These are phyloP conservation scores for Iphiclides podalirius DNA, from an alignment of 2,888 invertebrate genomes.

Conservation along the genomic window DNA sequence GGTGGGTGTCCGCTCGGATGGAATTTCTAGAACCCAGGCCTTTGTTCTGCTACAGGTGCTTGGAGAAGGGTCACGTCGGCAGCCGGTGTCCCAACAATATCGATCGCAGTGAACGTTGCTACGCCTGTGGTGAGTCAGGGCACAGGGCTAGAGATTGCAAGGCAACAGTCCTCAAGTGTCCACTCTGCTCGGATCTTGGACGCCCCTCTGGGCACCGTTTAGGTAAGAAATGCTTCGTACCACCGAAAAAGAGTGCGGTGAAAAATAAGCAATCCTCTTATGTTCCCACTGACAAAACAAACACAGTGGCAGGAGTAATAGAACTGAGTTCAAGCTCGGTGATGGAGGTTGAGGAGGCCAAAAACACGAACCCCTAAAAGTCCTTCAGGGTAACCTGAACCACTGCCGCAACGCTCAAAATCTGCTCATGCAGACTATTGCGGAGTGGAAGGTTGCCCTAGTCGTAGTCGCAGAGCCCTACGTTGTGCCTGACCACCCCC, in stretches of 20 bases:
- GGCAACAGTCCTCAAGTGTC: neutral
- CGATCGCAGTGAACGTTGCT: conserved; percentile 22
- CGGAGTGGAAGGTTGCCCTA: conserved; percentile 20
- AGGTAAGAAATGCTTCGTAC: neutral
- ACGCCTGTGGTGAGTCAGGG: conserved; percentile 19
- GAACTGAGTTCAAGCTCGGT: too few relatives aligned
- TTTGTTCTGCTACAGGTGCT: conserved; percentile 17
- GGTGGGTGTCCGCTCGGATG: conserved; percentile 12
- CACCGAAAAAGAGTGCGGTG: neutral
- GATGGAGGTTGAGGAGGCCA: too few relatives aligned
- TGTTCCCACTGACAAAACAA: neutral
- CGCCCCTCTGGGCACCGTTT: neutral
- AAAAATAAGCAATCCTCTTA: too few relatives aligned
- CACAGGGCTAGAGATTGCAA: conserved; percentile 16
- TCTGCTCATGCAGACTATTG: conserved; percentile 18
- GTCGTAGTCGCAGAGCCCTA: conserved; percentile 29
- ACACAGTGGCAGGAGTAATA: too few relatives aligned
- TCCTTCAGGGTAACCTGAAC: conserved; percentile 17
- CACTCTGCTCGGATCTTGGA: neutral
- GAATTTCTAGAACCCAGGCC: conserved; percentile 7
- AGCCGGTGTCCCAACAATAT: conserved; percentile 9
- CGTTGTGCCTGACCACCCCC: conserved; percentile 18
- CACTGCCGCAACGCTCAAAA: conserved; percentile 15
- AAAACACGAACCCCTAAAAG: neutral
- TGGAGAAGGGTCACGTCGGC: conserved; percentile 19